These are phyloP conservation scores for Sebastes schlegelii DNA, from an alignment of 2,113 vertebrate species.

Conservation along the genomic window DNA sequence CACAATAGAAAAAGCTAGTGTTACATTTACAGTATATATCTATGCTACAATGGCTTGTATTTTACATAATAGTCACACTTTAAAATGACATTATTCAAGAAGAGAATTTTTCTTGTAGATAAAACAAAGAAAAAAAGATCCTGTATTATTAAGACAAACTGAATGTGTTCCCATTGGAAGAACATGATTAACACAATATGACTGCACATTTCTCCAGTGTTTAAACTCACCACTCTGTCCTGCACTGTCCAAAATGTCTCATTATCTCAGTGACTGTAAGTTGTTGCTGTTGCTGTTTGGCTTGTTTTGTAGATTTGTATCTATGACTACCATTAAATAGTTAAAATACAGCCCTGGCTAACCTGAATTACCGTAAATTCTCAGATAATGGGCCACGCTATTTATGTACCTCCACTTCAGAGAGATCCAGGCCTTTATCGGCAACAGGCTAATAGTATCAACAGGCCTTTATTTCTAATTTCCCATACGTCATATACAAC, in stretches of 20 bases:
- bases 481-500: background rate
- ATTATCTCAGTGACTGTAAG: background rate
- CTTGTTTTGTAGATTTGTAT: background rate
- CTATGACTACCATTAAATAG: background rate
- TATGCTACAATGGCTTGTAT: background rate
- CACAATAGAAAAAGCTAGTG: constrained; percentile 61
- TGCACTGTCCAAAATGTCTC: background rate
- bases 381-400: background rate
- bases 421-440: background rate
- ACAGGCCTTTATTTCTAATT: background rate
- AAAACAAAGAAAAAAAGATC: background rate
- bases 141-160: background rate
- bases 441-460: background rate
- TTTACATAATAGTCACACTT: constrained; percentile 28
- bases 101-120: background rate
- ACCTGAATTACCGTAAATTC: background rate
- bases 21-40: constrained; percentile 34
- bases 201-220: background rate
- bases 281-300: background rate
- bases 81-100: background rate
- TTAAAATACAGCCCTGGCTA: background rate
- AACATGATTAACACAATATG: constrained; percentile 5
- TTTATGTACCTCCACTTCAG: background rate
- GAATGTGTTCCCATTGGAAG: constrained; percentile 1
- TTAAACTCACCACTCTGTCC: background rate